phyloP scores from a whole-genome alignment of 2,797 vertebrate genomes.

The Ceryle rudis region DNA sequence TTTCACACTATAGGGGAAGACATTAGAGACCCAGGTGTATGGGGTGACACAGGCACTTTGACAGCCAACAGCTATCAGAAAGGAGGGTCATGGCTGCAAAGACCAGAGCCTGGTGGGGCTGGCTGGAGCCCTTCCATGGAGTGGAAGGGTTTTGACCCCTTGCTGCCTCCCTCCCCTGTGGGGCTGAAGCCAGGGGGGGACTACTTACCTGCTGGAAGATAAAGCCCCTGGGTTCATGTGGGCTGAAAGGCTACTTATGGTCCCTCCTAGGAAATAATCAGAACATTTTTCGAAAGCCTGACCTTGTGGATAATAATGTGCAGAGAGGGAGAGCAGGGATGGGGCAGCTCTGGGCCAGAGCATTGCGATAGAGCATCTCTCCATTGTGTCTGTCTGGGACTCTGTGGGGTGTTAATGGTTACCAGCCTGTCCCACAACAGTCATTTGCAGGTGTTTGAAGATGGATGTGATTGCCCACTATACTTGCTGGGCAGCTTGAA shows the following conservation, averaged over 20 bases:
- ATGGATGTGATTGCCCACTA: background rate
- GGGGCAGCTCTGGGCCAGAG: background rate
- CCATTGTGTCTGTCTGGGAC: background rate
- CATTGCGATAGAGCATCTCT: background rate
- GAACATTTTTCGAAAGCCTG: background rate
- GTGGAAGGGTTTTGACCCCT: background rate
- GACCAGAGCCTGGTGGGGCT: background rate
- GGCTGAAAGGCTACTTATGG: background rate
- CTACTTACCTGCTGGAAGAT: background rate
- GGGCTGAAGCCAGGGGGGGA: background rate
- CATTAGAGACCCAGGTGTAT: background rate
- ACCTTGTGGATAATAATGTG: background rate
- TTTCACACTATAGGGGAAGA: background rate
- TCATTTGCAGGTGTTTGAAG: background rate
- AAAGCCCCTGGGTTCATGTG: background rate
- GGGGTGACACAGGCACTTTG: background rate
- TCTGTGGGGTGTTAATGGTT: background rate
- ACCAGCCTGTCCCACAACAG: background rate
- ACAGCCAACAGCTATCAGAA: background rate
- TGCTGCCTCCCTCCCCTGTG: background rate
- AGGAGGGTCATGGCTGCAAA: background rate
- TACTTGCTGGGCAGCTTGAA: background rate
- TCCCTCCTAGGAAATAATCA: background rate
- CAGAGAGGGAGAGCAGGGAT: background rate
- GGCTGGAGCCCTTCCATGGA: rapidly evolving